phyloP scores from a whole-genome alignment of 2,888 invertebrate species.

The Thalpophila matura region DNA sequence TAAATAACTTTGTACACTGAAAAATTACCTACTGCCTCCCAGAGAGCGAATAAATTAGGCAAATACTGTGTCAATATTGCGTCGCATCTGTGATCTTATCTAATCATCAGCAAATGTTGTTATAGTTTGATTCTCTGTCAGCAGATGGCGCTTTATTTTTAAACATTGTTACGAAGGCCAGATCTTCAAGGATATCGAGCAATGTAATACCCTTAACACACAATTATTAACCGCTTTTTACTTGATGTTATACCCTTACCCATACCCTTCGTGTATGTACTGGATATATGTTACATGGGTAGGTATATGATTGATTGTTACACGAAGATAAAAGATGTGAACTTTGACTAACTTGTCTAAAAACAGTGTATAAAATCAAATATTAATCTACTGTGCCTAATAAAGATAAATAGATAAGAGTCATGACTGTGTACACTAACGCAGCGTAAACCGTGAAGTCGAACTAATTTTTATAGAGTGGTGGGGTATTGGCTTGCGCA shows the following conservation, averaged over 20 bases:
- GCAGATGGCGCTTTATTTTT: neutral
- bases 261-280: too few relatives aligned
- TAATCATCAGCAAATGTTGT: neutral
- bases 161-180: neutral
- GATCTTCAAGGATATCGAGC: neutral
- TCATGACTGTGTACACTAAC: slow-evolving; percentile 49
- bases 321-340: neutral
- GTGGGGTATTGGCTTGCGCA: slow-evolving; percentile 48
- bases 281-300: too few relatives aligned
- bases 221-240: too few relatives aligned
- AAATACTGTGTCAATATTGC: neutral
- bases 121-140: neutral
- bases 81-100: neutral
- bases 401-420: slow-evolving; percentile 39
- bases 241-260: too few relatives aligned
- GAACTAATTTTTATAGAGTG: slow-evolving; percentile 60
- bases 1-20: neutral
- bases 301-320: too few relatives aligned
- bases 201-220: neutral
- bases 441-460: slow-evolving; percentile 58
- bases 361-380: slow-evolving; percentile 10
- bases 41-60: neutral
- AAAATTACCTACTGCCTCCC: neutral
- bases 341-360: slow-evolving; percentile 4
- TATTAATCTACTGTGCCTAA: slow-evolving; percentile 21